phyloP scores from a whole-genome alignment of 2,797 vertebrate genomes.

The Tarsius wallacei region DNA sequence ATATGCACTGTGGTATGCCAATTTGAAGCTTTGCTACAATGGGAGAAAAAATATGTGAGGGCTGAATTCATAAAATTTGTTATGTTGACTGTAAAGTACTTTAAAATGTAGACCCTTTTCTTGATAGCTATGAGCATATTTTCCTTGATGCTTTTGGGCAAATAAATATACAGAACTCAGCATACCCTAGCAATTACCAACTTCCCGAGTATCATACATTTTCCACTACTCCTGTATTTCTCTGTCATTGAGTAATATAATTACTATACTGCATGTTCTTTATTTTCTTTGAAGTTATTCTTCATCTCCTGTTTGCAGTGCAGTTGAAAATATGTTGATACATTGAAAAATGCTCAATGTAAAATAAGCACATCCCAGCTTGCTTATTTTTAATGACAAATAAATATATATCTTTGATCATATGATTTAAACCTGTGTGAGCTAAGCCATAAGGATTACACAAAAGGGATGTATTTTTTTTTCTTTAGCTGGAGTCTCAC shows the following conservation, averaged over 20 bases:
- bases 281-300: slow-evolving; percentile 36
- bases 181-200: slow-evolving; percentile 31
- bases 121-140: slow-evolving; percentile 33
- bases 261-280: not conserved
- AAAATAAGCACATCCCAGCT: not conserved
- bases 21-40: not conserved
- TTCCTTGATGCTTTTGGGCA: not conserved
- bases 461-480: not conserved
- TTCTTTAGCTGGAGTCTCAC: no score
- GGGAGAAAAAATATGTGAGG: not conserved
- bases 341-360: not conserved
- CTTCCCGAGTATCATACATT: slow-evolving; percentile 43
- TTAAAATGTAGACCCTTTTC: not conserved
- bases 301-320: not conserved
- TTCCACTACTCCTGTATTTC: slow-evolving; percentile 8
- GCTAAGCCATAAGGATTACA: not conserved
- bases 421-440: not conserved
- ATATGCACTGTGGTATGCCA: not conserved
- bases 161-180: slow-evolving; percentile 58
- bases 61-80: not conserved
- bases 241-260: slow-evolving; percentile 61
- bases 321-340: slow-evolving; percentile 6
- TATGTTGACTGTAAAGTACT: slow-evolving; percentile 13
- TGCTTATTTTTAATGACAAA: slow-evolving; percentile 38
- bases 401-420: not conserved